Evolutionary conservation across 2,888 invertebrate species (phyloP), one percentile per base, ranked within the genome.

Genomic region (Drosophila greeni): DNA sequence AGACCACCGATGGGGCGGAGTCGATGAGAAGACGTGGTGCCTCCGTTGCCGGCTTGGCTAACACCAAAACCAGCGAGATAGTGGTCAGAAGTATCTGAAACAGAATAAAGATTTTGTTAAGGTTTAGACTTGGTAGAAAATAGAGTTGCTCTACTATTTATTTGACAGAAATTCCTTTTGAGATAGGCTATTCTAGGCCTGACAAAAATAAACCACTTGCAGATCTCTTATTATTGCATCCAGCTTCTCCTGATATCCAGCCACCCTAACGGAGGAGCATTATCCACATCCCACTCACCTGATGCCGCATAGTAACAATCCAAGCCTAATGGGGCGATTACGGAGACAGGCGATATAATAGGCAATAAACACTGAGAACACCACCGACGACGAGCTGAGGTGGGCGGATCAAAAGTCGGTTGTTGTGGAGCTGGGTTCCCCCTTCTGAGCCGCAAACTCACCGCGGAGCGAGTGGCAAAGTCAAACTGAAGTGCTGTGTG

Each of bases 1-100:
- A 76, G 60, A 86, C 86, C 20, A 86, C 85, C 16, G 86, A 86
- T 1, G 86, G 86, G 0, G 86, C 86, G 9, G 85, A 71, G 31
- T 86, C 87, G 31, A 87, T 85, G 34, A 85, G 62, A 57, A 87
- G 58, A 29, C 61, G 59, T 6, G 72, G 64, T 0, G 58, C 48
- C 43, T 65, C 62, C 34, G 42, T 45, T 7, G 66, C 29, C 5
- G 76, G 76, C 43, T 61, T 68, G 45, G 72, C 73, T 49, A 70
- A 24, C 14, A 36, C 64, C 42, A 65, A 14, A 26, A 40, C 48
- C 48, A 65, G 24, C 7, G 12, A 42, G 16, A 53, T 8, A 5
- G 49, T 40, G 47, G 49, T 7, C 33, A 56, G 11, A 39, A 68
- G 16, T 26, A 60, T 5, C 62, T 56, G 31, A 18, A 3, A 6